A percentile compares a stretch with the other conserved stretches of the same genome.
Conservation (phyloP, 2,797 vertebrate genomes). For the Lagorchestes hirsutus region DNA sequence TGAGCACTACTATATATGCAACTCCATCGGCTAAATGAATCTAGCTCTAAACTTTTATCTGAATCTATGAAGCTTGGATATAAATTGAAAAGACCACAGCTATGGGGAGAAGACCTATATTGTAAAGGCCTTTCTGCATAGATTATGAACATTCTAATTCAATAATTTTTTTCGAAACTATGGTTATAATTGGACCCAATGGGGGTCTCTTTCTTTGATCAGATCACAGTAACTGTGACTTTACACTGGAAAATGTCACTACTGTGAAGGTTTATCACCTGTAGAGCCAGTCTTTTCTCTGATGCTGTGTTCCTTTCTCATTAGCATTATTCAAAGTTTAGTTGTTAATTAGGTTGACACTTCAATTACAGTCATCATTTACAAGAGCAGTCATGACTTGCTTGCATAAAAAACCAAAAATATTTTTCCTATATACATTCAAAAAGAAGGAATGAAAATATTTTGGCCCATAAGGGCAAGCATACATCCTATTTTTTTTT, state of each 20-base stretch:
- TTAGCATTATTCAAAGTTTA: conserved; percentile 96
- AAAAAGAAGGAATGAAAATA: conserved; percentile 55
- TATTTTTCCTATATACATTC: conserved; percentile 36
- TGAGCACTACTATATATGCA: conserved; percentile 89
- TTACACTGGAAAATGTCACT: conserved; percentile 99
- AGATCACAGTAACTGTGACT: conserved; percentile 97
- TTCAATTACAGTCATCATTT: conserved; percentile 90
- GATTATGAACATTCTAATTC: conserved; percentile 95
- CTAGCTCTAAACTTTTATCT: conserved; percentile 92
- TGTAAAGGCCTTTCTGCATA: conserved; percentile 95
- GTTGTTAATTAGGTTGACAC: conserved; percentile 97
- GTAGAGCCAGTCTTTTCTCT: conserved; percentile 97
- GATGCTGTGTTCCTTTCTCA: conserved; percentile 93
- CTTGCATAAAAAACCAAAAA: conserved; percentile 79
- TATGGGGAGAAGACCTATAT: conserved; percentile 94
- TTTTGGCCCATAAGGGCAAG: conserved; percentile 43
- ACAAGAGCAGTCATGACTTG: conserved; percentile 85
- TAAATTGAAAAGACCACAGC: conserved; percentile 98
- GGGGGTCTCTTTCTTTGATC: conserved; percentile 98
- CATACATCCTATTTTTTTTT: conserved; percentile 22
- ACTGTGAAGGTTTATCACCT: conserved; percentile 99
- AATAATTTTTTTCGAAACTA: conserved; percentile 93
- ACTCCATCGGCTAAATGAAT: conserved; percentile 90
- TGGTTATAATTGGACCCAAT: conserved; percentile 99
- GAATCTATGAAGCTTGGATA: conserved; percentile 92